These are phyloP conservation scores for Heteromyza rotundicornis DNA, from an alignment of 2,888 invertebrate species.

Conservation along the genomic window DNA sequence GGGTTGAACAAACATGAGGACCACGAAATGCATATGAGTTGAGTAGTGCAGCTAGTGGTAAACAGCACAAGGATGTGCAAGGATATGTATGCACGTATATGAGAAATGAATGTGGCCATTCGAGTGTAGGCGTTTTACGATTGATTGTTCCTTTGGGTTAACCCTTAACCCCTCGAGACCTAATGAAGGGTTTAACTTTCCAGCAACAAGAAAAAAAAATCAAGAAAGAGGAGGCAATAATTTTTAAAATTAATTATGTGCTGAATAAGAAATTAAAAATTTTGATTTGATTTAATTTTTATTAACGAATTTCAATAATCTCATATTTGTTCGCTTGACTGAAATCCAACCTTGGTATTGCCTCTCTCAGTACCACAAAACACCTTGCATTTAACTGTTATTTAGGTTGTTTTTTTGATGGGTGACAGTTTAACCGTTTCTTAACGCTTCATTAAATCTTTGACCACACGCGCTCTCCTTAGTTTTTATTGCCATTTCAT, in stretches of 20 bases:
- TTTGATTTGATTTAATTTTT: neutral
- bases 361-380: neutral
- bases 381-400: conserved; percentile 9
- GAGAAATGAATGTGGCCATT: conserved; percentile 29
- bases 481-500: conserved; percentile 15
- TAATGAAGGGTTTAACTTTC: neutral
- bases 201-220: no score
- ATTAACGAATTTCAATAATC: neutral
- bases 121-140: conserved; percentile 46
- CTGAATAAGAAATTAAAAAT: neutral
- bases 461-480: conserved; percentile 54
- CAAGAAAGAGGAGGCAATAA: no score
- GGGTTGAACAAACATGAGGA: conserved; percentile 49
- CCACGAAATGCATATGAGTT: neutral
- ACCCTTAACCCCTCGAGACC: neutral
- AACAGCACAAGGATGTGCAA: conserved; percentile 43
- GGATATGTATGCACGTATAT: conserved; percentile 30
- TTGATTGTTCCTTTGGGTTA: conserved; percentile 43
- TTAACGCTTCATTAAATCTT: conserved; percentile 54
- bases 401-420: conserved; percentile 11
- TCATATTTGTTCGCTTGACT: no score
- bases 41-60: neutral
- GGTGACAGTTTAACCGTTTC: conserved; percentile 42
- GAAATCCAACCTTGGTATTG: neutral
- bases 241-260: neutral